phyloP scores from a whole-genome alignment of 2,888 invertebrate genomes.

The Achlya flavicornis region DNA sequence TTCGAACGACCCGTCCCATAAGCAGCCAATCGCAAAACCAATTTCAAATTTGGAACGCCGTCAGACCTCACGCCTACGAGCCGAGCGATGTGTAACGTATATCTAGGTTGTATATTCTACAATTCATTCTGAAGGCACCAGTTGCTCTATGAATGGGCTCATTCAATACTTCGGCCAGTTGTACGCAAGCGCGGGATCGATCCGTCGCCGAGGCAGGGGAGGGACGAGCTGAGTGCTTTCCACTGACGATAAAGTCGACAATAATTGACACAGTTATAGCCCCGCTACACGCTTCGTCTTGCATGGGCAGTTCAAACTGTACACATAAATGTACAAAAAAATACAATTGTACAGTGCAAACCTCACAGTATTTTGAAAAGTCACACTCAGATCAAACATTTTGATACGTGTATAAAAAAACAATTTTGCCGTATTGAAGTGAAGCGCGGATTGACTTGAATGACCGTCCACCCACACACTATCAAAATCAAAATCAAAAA shows the following conservation, averaged over 20 bases:
- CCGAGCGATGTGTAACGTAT: slow-evolving; percentile 24
- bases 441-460: too few relatives aligned
- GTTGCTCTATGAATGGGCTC: slow-evolving; percentile 73
- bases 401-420: too few relatives aligned
- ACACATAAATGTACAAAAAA: too few relatives aligned
- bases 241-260: slow-evolving; percentile 21
- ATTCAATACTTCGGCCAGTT: slow-evolving; percentile 62
- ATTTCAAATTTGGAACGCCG: slow-evolving; percentile 33
- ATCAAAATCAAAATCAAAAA: too few relatives aligned
- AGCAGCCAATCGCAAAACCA: slow-evolving; percentile 30
- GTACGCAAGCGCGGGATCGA: slow-evolving; percentile 66
- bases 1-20: slow-evolving; percentile 24
- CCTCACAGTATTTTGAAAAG: too few relatives aligned
- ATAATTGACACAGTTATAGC: slow-evolving; percentile 4
- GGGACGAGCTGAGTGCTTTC: slow-evolving; percentile 34
- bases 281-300: too few relatives aligned
- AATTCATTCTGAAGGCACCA: slow-evolving; percentile 70
- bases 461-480: too few relatives aligned
- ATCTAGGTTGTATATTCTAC: slow-evolving; percentile 38
- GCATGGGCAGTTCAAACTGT: too few relatives aligned
- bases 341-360: too few relatives aligned
- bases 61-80: slow-evolving; percentile 33
- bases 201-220: slow-evolving; percentile 42
- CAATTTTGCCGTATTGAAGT: too few relatives aligned
- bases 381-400: too few relatives aligned